phyloP scores from a whole-genome alignment of 2,113 vertebrate species.

The Geococcyx californianus region DNA sequence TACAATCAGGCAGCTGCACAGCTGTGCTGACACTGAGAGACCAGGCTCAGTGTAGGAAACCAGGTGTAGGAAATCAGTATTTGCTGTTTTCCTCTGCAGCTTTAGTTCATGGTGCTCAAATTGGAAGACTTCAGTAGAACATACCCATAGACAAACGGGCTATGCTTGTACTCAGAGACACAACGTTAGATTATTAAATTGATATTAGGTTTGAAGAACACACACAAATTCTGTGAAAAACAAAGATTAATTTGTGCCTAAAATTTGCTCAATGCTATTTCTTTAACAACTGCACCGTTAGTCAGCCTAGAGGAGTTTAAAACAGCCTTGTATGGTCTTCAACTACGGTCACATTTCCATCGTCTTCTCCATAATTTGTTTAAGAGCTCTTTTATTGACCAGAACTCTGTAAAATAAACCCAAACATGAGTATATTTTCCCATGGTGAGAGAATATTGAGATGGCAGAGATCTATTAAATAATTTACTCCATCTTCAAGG shows the following conservation, averaged over 20 bases:
- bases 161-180: not conserved
- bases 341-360: not conserved
- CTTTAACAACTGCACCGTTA: not conserved
- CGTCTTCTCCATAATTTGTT: not conserved
- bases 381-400: not conserved
- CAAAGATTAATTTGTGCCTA: not conserved
- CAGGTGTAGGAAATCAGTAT: not conserved
- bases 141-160: too few relatives aligned
- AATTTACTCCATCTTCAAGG: not conserved
- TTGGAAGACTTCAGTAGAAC: not conserved
- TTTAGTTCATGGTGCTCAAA: not conserved
- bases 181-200: not conserved
- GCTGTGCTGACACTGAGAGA: not conserved
- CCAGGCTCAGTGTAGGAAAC: not conserved
- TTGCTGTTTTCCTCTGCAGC: not conserved
- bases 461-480: not conserved
- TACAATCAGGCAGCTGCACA: not conserved
- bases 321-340: not conserved
- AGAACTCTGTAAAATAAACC: not conserved
- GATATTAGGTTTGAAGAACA: not conserved
- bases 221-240: not conserved
- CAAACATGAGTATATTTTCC: not conserved
- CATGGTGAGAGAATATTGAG: not conserved
- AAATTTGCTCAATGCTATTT: not conserved
- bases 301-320: not conserved